Percentiles rank a stretch among this genome's conserved stretches.
Conservation (phyloP, 2,888 invertebrate genomes). For the Campoletis raptor region DNA sequence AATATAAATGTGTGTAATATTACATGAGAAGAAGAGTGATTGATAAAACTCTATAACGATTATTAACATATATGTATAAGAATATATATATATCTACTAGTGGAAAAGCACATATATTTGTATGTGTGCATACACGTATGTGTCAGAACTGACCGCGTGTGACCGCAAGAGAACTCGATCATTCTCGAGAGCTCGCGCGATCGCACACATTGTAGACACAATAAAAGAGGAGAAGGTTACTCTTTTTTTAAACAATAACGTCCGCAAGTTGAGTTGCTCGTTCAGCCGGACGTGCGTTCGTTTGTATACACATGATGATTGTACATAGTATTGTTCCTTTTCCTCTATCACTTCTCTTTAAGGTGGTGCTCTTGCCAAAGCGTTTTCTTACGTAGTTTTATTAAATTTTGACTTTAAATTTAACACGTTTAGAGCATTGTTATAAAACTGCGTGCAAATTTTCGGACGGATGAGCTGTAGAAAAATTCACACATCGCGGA, state of each 20-base stretch:
- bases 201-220: conserved; percentile 77
- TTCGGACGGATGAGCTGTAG: too few species aligned
- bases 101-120: neutral
- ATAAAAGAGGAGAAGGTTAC: conserved; percentile 76
- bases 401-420: too few species aligned
- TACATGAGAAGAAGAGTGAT: conserved; percentile 5
- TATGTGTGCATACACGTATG: neutral
- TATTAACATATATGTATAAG: neutral
- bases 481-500: too few species aligned
- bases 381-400: too few species aligned
- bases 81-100: neutral
- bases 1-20: neutral
- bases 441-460: too few species aligned
- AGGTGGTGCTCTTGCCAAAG: too few species aligned
- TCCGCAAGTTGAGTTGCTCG: conserved; percentile 71
- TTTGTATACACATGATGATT: conserved; percentile 51
- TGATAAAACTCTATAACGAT: conserved; percentile 52
- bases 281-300: conserved; percentile 77
- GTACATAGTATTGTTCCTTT: conserved; percentile 61
- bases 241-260: conserved; percentile 79
- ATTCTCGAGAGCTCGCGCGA: conserved; percentile 28
- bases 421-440: too few species aligned
- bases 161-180: conserved; percentile 74
- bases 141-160: conserved; percentile 76
- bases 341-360: conserved; percentile 64